Evolutionary conservation across 2,113 vertebrate species (phyloP).

Genomic region (Pterocles burchelli): DNA sequence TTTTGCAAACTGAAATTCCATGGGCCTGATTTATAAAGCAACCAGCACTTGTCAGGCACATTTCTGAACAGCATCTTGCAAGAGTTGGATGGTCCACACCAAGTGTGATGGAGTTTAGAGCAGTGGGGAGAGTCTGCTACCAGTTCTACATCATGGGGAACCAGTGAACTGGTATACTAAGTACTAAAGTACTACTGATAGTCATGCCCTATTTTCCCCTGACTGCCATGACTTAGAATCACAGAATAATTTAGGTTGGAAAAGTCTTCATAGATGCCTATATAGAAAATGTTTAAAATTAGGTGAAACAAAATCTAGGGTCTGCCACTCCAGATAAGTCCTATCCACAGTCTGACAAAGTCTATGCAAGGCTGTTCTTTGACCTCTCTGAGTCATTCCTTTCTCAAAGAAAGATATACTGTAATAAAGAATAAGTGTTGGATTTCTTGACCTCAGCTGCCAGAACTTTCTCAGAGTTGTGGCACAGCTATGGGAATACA

Average conservation of each 20-base stretch:
- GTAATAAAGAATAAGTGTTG: background rate
- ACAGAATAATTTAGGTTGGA: no score
- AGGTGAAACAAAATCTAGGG: background rate
- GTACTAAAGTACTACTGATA: background rate
- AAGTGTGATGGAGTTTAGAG: background rate
- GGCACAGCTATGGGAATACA: background rate
- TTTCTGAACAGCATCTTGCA: background rate
- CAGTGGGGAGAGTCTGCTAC: background rate
- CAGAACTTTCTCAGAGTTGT: background rate
- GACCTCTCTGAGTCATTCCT: background rate
- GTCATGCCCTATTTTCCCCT: background rate
- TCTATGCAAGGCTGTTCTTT: background rate
- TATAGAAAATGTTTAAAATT: background rate
- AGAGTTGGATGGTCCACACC: background rate
- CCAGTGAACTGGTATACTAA: background rate
- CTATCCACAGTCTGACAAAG: background rate
- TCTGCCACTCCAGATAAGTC: background rate
- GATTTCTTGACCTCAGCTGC: background rate
- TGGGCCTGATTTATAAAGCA: background rate
- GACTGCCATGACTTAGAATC: background rate
- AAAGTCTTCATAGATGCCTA: background rate
- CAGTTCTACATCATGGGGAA: background rate
- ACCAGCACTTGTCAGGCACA: background rate
- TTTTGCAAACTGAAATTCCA: background rate
- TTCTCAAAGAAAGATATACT: background rate